A percentile compares a stretch with the other conserved stretches of the same genome.
These are phyloP conservation scores for Platycercus adscitus DNA, from an alignment of 2,113 vertebrate genomes.

Conservation along the genomic window DNA sequence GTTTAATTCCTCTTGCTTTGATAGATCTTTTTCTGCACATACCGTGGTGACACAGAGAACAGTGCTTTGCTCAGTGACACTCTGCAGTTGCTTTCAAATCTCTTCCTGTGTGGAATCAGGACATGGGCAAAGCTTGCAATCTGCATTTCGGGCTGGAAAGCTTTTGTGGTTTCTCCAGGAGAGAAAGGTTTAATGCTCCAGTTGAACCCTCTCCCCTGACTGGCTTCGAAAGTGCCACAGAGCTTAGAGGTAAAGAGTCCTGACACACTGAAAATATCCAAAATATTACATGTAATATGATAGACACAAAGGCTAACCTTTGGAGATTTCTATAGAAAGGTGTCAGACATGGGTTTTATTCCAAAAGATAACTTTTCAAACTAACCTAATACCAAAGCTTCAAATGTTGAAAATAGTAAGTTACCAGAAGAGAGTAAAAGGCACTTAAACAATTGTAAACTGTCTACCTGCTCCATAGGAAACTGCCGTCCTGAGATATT, in stretches of 20 bases:
- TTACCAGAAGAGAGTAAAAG: not conserved
- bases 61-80: not conserved
- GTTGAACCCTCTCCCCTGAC: not conserved
- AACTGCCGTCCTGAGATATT: not conserved
- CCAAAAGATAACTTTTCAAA: not conserved
- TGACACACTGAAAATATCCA: not conserved
- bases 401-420: not conserved
- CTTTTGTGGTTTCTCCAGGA: not conserved
- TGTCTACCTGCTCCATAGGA: not conserved
- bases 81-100: conserved; percentile 25
- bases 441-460: not conserved
- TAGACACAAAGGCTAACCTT: not conserved
- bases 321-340: not conserved
- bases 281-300: not conserved
- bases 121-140: not conserved
- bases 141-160: not conserved
- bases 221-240: not conserved
- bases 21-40: not conserved
- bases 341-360: not conserved
- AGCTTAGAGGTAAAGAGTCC: not conserved
- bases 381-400: not conserved
- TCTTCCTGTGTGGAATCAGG: not conserved
- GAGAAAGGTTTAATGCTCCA: not conserved
- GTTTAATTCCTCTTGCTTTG: not conserved
- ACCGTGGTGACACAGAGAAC: not conserved